Evolutionary conservation across 1,140 invertebrate genomes (phyloP).

Genomic region (Sminthurinus signatus): DNA sequence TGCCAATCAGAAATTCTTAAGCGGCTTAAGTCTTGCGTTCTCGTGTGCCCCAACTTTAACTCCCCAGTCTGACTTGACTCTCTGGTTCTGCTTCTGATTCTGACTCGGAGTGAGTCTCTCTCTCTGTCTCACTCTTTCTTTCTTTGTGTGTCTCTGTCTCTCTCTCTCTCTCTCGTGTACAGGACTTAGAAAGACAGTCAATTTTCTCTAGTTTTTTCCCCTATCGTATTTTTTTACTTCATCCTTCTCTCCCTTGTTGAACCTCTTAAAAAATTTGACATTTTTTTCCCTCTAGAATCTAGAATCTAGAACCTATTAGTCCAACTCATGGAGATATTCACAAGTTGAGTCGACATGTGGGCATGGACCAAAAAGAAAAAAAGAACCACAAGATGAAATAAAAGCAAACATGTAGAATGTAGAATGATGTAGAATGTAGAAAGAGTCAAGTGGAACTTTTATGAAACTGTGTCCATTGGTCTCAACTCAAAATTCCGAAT

Average conservation of each 20-base stretch:
- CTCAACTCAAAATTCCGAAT: no score
- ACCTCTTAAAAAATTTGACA: constrained; percentile 10
- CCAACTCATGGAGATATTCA: no score
- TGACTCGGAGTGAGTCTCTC: not conserved
- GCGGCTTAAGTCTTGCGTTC: constrained; percentile 30
- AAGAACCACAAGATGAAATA: no score
- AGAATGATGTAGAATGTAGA: no score
- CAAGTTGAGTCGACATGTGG: no score
- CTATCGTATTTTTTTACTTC: not conserved
- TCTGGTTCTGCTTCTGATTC: no score
- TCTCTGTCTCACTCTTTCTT: constrained; percentile 11
- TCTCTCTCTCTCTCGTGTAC: not conserved
- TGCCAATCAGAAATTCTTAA: constrained; percentile 40
- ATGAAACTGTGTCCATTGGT: no score
- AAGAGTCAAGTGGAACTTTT: no score
- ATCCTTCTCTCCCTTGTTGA: not conserved
- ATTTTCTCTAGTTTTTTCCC: constrained; percentile 14
- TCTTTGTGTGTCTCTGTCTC: constrained; percentile 5
- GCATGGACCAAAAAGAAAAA: no score
- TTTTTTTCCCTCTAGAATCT: no score
- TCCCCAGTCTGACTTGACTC: constrained; percentile 8
- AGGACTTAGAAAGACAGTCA: constrained; percentile 9
- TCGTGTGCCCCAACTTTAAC: constrained; percentile 6
- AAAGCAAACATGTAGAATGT: no score
- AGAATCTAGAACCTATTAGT: no score